Evolutionary conservation across 2,888 invertebrate genomes (phyloP).

Genomic region (Kuschelorhynchus macadamiae): DNA sequence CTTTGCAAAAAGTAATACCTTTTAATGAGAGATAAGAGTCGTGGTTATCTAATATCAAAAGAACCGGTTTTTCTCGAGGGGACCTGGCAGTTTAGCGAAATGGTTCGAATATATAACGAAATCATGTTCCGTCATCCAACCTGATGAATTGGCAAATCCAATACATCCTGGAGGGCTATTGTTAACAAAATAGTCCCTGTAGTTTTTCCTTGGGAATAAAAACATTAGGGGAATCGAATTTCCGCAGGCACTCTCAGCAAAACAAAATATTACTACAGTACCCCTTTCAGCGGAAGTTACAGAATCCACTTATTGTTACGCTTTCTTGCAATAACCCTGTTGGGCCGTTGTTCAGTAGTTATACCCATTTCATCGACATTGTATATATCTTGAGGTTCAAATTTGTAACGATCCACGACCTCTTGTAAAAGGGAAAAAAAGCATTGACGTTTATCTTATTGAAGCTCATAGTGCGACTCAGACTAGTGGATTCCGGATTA

Average conservation of each 20-base stretch:
- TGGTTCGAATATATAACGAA: constrained; percentile 59
- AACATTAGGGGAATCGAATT: constrained; percentile 59
- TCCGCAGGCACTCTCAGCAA: constrained; percentile 56
- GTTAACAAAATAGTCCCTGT: constrained; percentile 48
- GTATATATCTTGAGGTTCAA: constrained; percentile 60
- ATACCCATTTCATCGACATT: constrained; percentile 65
- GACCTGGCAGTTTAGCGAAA: constrained; percentile 55
- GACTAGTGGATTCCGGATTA: constrained; percentile 52
- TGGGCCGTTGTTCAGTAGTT: constrained; percentile 65
- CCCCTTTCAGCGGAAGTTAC: constrained; percentile 60
- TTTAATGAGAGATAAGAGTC: constrained; percentile 51
- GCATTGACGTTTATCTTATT: constrained; percentile 51
- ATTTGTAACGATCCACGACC: constrained; percentile 54
- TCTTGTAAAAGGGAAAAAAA: constrained; percentile 55
- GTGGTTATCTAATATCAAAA: constrained; percentile 61
- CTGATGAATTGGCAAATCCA: constrained; percentile 59
- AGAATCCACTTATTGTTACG: constrained; percentile 57
- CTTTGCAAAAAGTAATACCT: constrained; percentile 13
- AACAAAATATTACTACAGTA: constrained; percentile 55
- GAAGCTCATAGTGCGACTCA: constrained; percentile 53
- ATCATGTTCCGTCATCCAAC: constrained; percentile 60
- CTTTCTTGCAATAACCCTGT: constrained; percentile 58
- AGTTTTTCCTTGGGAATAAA: constrained; percentile 57
- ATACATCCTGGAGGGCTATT: constrained; percentile 58
- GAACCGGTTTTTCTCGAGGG: constrained; percentile 52